Evolutionary conservation across 2,113 vertebrate genomes (phyloP).

Genomic region (Jaculus jaculus): DNA sequence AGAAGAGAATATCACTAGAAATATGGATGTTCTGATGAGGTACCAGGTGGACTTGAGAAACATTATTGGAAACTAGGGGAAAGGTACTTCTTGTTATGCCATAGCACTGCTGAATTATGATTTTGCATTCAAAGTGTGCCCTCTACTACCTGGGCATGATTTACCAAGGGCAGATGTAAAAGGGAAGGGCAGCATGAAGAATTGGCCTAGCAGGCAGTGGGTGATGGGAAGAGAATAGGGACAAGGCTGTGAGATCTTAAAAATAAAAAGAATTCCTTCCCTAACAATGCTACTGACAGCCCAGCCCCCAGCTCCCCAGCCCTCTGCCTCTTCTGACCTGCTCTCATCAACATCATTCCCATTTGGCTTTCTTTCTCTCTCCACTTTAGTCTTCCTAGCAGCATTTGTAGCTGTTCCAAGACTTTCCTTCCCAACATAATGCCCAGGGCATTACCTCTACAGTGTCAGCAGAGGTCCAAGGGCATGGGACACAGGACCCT

Average conservation of each 20-base stretch:
- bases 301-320: too few relatives aligned
- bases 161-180: neutral
- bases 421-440: neutral
- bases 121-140: neutral
- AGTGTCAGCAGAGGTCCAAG: neutral
- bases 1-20: neutral
- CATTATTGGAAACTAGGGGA: neutral
- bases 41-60: neutral
- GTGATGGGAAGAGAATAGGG: neutral
- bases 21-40: neutral
- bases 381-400: neutral
- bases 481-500: neutral
- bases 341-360: neutral
- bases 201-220: neutral
- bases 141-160: neutral
- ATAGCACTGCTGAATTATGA: neutral
- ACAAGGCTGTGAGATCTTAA: neutral
- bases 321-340: neutral
- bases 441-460: neutral
- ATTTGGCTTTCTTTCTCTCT: neutral
- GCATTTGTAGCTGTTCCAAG: neutral
- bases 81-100: neutral
- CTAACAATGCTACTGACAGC: too few relatives aligned
- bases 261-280: neutral
- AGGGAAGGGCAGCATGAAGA: neutral